phyloP scores from a whole-genome alignment of 2,797 vertebrate species.

The Sebastes dallii region DNA sequence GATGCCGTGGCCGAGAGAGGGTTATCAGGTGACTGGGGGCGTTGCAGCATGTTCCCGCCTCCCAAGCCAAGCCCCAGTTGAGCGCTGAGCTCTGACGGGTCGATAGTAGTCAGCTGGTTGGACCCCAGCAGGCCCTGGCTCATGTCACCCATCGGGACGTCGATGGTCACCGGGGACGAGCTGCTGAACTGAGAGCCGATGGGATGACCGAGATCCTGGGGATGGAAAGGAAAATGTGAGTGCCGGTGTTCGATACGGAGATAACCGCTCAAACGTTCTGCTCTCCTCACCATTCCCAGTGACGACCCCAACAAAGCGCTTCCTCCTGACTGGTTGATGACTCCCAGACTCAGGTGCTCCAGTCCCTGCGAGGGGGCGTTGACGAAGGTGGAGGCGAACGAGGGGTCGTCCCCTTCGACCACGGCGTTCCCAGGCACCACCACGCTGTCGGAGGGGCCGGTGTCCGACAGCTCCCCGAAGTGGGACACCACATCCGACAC shows the following conservation, averaged over 20 bases:
- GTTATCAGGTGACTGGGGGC: slow-evolving; percentile 85
- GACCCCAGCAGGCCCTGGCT: slow-evolving; percentile 86
- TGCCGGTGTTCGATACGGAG: background rate
- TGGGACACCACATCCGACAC: slow-evolving; percentile 91
- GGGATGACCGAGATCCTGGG: slow-evolving; percentile 88
- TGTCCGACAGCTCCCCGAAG: slow-evolving; percentile 88
- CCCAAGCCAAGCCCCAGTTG: slow-evolving; percentile 91
- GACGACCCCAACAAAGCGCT: slow-evolving; percentile 77
- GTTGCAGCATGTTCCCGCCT: slow-evolving; percentile 83
- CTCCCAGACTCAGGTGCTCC: slow-evolving; percentile 81
- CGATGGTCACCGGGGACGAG: slow-evolving; percentile 92
- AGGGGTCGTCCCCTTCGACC: slow-evolving; percentile 82
- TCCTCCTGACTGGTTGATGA: slow-evolving; percentile 78
- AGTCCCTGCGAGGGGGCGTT: slow-evolving; percentile 75
- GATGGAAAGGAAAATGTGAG: background rate
- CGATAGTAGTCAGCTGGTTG: slow-evolving; percentile 91
- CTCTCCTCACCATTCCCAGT: slow-evolving; percentile 80
- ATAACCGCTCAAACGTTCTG: background rate
- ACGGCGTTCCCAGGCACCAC: slow-evolving; percentile 74
- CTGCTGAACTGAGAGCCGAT: slow-evolving; percentile 90
- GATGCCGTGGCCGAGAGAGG: slow-evolving; percentile 86
- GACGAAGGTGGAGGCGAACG: slow-evolving; percentile 82
- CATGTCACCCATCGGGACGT: slow-evolving; percentile 89
- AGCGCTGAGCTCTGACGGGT: slow-evolving; percentile 92
- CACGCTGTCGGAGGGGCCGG: slow-evolving; percentile 77